Evolutionary conservation across 2,113 vertebrate species (phyloP), one percentile per base, ranked within the genome.

Genomic region (Eulemur rufifrons): DNA sequence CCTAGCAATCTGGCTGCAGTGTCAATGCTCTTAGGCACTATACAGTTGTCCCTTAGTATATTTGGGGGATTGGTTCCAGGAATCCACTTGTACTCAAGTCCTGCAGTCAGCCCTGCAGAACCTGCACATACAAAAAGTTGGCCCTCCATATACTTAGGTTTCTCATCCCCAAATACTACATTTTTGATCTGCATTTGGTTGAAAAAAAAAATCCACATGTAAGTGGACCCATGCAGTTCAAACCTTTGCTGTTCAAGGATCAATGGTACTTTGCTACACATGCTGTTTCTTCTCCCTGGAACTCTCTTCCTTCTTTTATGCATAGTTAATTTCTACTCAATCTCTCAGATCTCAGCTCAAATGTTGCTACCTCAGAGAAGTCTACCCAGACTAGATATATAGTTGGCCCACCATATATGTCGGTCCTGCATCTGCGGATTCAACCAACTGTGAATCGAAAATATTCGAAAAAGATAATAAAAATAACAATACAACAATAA

Each of bases 271-370:
- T 69, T 86, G 61, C 80, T 81, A 91, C 18, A 64, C 20, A 64
- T 73, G 50, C 32, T 69, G 45, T 73, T 78, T 90, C n/a, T 94
- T 90, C 39, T 86, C 68, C 32, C 23, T 64, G 10, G 25, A 86
- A 39, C 27, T 23, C 25, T 74, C 50, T 88, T 88, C 12, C n/a
- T 94, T 93, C 66, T 88, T 91, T 91, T 89, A 37, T 95, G 37
- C n/a, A 47, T 42, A 92, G 47, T 90, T 77, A 63, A 95, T 74
- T 93, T 34, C 84, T 91, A 80, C 20, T 88, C n/a, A 54, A 2
- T 77, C 39, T 18, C 54, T 93, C 37, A 78, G n/a, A 95, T 59
- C 39, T 74, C 71, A 88, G 11, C 32, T 95, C 42, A 69, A 82
- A 82, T 66, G 32, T 29, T 88, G n/a, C 32, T 91, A 39, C 37